Evolutionary conservation across 2,113 vertebrate genomes (phyloP).

Genomic region (Sinocyclocheilus grahami): DNA sequence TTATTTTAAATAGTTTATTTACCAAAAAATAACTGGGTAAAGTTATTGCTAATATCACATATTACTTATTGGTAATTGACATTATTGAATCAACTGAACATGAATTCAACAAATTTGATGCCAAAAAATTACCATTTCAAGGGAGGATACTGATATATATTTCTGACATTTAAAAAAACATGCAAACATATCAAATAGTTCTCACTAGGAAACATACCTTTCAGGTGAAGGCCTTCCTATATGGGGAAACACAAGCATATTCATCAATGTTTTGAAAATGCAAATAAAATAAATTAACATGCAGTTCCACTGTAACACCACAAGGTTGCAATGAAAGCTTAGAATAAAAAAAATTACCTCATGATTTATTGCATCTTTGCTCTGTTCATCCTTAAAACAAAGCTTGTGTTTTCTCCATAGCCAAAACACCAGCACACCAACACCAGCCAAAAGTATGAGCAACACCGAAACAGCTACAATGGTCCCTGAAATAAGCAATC

Average conservation of each 20-base stretch:
- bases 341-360: conserved; percentile 13
- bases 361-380: rapidly evolving
- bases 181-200: not conserved
- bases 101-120: not conserved
- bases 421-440: not conserved
- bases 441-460: rapidly evolving
- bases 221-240: not conserved
- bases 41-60: not conserved
- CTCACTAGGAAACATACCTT: not conserved
- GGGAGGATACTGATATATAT: not conserved
- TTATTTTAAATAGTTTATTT: not conserved
- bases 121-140: too few species aligned
- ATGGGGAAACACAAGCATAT: not conserved
- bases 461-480: not conserved
- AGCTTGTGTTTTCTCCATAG: not conserved
- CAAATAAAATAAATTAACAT: not conserved
- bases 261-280: not conserved
- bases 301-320: not conserved
- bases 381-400: not conserved
- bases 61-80: not conserved
- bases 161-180: not conserved
- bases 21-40: not conserved
- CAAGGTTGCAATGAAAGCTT: not conserved
- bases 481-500: not conserved
- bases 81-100: not conserved